These are phyloP conservation scores for Cirrhinus molitorella DNA, from an alignment of 2,797 vertebrate genomes.

Conservation along the genomic window DNA sequence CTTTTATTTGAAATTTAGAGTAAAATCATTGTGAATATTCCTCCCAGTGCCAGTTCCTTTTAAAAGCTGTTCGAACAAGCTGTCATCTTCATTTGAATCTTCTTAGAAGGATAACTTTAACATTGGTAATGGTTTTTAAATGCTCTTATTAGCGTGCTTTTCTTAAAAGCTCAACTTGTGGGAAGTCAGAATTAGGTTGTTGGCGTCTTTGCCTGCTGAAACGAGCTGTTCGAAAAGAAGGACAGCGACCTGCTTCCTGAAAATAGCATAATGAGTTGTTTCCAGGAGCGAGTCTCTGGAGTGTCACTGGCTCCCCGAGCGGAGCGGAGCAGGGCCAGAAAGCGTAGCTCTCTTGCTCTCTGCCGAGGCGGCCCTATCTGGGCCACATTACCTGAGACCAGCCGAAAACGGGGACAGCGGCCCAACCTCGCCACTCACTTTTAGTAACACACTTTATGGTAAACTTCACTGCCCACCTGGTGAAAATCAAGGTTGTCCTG, in stretches of 20 bases:
- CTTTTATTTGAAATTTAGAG: neutral
- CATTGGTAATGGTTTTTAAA: neutral
- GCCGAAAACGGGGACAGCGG: constrained; percentile 74
- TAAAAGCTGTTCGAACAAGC: neutral
- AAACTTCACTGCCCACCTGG: constrained; percentile 49
- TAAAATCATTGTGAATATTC: neutral
- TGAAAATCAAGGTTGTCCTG: constrained; percentile 34
- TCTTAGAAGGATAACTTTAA: constrained; percentile 15
- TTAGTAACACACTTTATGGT: constrained; percentile 54
- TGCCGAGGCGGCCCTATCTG: constrained; percentile 71
- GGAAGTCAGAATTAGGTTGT: constrained; percentile 77
- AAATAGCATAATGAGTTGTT: constrained; percentile 82
- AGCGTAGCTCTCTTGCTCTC: constrained; percentile 63
- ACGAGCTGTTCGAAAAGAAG: constrained; percentile 76
- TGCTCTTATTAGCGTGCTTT: constrained; percentile 12
- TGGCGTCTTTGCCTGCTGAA: constrained; percentile 74
- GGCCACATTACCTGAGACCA: constrained; percentile 76
- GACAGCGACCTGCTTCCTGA: constrained; percentile 83
- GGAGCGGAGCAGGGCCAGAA: constrained; percentile 49
- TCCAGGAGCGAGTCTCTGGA: constrained; percentile 70
- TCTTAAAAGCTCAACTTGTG: constrained; percentile 44
- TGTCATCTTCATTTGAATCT: neutral
- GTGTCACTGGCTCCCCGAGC: constrained; percentile 62
- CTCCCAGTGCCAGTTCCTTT: neutral
- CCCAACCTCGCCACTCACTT: constrained; percentile 72